These are phyloP conservation scores for Alauda arvensis DNA, from an alignment of 2,797 vertebrate species.

Conservation along the genomic window DNA sequence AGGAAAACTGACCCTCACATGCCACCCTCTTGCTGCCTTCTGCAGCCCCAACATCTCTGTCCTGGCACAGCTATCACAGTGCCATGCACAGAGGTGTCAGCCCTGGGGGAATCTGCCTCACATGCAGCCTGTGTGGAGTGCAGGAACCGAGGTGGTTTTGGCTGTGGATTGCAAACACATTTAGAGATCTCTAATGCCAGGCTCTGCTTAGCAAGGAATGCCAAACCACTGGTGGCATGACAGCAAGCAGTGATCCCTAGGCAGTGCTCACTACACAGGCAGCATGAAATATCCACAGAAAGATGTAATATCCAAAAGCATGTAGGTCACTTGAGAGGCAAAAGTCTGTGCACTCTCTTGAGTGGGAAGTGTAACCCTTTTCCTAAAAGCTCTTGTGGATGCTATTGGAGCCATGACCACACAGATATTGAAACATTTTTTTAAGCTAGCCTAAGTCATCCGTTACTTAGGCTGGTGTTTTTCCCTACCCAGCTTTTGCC, in stretches of 20 bases:
- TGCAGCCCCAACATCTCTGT: background rate
- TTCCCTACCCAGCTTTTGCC: background rate
- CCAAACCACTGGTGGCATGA: rapidly evolving
- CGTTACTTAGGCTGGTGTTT: background rate
- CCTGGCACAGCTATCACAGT: background rate
- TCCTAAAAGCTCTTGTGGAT: background rate
- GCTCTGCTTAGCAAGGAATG: background rate
- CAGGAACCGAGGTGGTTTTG: background rate
- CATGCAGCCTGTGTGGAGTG: background rate
- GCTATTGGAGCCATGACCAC: background rate
- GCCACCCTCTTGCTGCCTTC: background rate
- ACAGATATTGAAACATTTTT: background rate
- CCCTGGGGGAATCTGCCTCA: background rate
- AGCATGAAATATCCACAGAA: background rate
- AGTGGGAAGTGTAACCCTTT: background rate
- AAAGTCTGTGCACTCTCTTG: background rate
- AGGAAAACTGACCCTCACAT: background rate
- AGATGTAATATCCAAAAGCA: background rate
- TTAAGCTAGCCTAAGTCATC: background rate
- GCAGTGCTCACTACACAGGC: background rate
- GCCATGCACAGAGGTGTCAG: background rate
- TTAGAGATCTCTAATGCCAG: background rate
- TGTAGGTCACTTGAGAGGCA: background rate
- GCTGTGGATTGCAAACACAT: background rate
- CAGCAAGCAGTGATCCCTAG: background rate